Percentiles rank a stretch among this genome's conserved stretches.
phyloP scores from a whole-genome alignment of 1,140 invertebrate species.

The Vanessa atalanta region DNA sequence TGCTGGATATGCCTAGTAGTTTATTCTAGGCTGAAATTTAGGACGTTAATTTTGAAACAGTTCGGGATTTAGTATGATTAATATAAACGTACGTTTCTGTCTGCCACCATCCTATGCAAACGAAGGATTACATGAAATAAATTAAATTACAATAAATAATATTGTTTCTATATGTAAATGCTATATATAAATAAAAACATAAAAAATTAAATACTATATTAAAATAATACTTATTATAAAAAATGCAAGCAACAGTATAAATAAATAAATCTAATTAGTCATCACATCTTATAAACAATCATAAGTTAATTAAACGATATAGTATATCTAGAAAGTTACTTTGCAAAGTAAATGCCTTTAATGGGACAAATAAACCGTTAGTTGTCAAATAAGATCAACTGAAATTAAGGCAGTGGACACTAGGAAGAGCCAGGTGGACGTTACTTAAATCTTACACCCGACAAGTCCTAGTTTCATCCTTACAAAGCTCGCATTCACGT shows the following conservation, averaged over 20 bases:
- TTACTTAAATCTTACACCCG: conserved; percentile 21
- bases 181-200: neutral
- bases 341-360: no score
- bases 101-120: neutral
- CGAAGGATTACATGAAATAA: neutral
- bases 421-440: neutral
- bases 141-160: no score
- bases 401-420: neutral
- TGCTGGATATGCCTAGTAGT: conserved; percentile 35
- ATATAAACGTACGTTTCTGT: neutral
- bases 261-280: no score
- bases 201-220: no score
- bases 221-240: no score
- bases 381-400: no score
- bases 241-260: no score
- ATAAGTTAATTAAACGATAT: neutral
- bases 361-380: no score
- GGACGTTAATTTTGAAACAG: conserved; percentile 30
- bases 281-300: neutral
- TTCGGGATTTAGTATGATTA: conserved; percentile 26
- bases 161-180: neutral
- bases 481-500: conserved; percentile 45
- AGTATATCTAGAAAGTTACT: no score
- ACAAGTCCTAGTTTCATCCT: conserved; percentile 33
- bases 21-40: conserved; percentile 34